These are phyloP conservation scores for Bos taurus DNA, from an alignment of 2,113 vertebrate species.

Conservation along the genomic window DNA sequence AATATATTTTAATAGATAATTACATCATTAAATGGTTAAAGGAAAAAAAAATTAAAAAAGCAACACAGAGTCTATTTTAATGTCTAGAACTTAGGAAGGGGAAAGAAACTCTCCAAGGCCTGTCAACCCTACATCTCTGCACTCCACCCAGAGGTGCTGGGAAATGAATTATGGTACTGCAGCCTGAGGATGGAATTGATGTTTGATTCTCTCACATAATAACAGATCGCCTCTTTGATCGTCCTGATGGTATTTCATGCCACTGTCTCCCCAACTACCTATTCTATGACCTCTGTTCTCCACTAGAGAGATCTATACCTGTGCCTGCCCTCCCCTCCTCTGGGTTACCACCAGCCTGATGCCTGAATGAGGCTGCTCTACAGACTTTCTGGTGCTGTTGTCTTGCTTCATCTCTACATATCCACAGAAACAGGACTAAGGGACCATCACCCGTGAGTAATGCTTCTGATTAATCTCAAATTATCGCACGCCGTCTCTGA, in stretches of 20 bases:
- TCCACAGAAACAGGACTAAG: slow-evolving; percentile 59
- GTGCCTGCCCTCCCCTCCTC: not conserved
- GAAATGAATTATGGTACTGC: slow-evolving; percentile 3
- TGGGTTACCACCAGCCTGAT: not conserved
- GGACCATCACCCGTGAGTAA: slow-evolving; percentile 63
- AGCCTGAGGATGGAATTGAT: slow-evolving; percentile 22
- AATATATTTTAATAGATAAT: not conserved
- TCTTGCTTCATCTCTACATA: slow-evolving; percentile 40
- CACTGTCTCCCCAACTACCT: not conserved
- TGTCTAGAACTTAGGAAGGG: not conserved
- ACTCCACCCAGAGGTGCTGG: not conserved
- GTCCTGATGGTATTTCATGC: not conserved
- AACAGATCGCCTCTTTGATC: not conserved
- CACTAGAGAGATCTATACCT: not conserved
- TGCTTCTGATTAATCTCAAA: slow-evolving; percentile 47
- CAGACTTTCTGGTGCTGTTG: not conserved
- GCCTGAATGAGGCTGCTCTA: not conserved
- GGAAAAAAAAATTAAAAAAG: fast-evolving
- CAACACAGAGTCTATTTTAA: not conserved
- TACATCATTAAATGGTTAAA: not conserved
- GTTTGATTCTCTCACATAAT: not conserved
- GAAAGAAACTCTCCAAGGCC: not conserved
- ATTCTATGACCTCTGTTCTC: not conserved
- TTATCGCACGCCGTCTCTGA: slow-evolving; percentile 41
- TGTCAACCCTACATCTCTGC: not conserved